These are phyloP conservation scores for Pelvicachromis taeniatus DNA, from an alignment of 2,113 vertebrate genomes.

Conservation along the genomic window DNA sequence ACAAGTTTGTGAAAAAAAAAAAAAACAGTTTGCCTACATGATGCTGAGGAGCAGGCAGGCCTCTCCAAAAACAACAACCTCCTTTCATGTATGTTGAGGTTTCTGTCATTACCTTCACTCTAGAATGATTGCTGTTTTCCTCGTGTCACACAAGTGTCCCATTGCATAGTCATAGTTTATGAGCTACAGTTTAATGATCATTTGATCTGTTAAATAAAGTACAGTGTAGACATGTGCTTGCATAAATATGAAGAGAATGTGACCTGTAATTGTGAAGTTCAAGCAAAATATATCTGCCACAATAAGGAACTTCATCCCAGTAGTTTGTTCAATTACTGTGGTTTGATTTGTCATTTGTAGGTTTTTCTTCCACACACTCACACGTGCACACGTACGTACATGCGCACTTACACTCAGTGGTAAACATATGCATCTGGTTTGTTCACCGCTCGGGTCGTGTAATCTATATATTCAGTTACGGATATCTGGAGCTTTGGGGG, in stretches of 20 bases:
- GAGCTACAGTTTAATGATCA: not conserved
- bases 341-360: not conserved
- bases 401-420: not conserved
- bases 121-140: not conserved
- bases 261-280: not conserved
- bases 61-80: not conserved
- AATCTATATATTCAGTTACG: not conserved
- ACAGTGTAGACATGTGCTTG: not conserved
- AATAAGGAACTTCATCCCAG: rapidly evolving
- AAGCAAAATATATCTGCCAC: not conserved
- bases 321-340: not conserved
- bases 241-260: not conserved
- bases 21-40: not conserved
- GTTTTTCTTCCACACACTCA: not conserved
- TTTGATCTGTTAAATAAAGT: not conserved
- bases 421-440: not conserved
- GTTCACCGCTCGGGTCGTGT: not conserved
- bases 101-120: not conserved
- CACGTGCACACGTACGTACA: not conserved
- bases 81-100: not conserved
- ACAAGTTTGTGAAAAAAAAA: not conserved
- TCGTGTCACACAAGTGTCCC: not conserved
- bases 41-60: not conserved
- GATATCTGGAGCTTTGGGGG: not conserved
- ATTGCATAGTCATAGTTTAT: not conserved